Percentiles rank a stretch among this genome's conserved stretches.
Evolutionary conservation across 1,140 invertebrate species (phyloP).

Genomic region (Papilio glaucus): DNA sequence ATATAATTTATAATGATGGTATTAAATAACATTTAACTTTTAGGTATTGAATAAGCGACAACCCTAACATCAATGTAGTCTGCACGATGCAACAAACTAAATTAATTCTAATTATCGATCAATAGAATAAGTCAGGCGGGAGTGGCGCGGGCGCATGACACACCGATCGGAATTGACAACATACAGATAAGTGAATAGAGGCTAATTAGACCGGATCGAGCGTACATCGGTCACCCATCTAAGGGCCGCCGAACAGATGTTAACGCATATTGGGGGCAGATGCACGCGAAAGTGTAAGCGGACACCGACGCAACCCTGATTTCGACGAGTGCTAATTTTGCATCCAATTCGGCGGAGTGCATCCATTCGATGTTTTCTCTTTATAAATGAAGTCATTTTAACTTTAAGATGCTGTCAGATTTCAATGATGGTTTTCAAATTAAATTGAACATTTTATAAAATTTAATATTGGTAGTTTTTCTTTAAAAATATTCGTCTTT

Average conservation of each 20-base stretch:
- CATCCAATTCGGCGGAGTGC: slow-evolving; percentile 17
- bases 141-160: slow-evolving; percentile 24
- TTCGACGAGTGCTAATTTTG: slow-evolving; percentile 35
- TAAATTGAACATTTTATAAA: slow-evolving; percentile 13
- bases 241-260: slow-evolving; percentile 35
- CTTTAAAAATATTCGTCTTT: neutral
- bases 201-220: slow-evolving; percentile 31
- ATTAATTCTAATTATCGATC: slow-evolving; percentile 48
- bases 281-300: slow-evolving; percentile 33
- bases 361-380: slow-evolving; percentile 6
- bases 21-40: neutral
- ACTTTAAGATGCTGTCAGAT: neutral
- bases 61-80: slow-evolving; percentile 13
- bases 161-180: slow-evolving; percentile 32
- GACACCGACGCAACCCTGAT: slow-evolving; percentile 27
- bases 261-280: slow-evolving; percentile 35
- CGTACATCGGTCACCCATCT: slow-evolving; percentile 31
- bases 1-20: no score
- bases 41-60: neutral
- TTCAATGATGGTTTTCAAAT: neutral
- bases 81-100: slow-evolving; percentile 22
- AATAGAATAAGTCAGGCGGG: slow-evolving; percentile 34
- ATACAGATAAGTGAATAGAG: slow-evolving; percentile 36
- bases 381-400: slow-evolving; percentile 18
- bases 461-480: neutral